Evolutionary conservation across 2,113 vertebrate genomes (phyloP).

Genomic region (Cettia cetti): DNA sequence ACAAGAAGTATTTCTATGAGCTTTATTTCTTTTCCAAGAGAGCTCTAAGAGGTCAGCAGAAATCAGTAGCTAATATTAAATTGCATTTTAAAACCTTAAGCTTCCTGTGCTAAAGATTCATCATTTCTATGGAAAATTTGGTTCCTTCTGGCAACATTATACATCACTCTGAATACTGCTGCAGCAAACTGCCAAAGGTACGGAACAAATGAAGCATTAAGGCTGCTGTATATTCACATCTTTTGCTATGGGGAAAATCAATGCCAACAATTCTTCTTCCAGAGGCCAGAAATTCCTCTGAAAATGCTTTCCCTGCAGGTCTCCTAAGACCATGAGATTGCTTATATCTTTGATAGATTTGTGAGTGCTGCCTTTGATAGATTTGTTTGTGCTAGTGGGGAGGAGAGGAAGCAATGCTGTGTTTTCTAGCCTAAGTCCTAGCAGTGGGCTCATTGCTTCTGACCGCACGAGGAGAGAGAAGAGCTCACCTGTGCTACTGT

Average conservation of each 20-base stretch:
- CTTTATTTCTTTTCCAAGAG: neutral
- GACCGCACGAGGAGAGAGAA: rapidly evolving
- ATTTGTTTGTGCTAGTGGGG: neutral
- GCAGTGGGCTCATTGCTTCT: neutral
- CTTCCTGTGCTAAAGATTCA: neutral
- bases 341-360: neutral
- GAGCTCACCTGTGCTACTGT: neutral
- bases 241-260: neutral
- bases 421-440: neutral
- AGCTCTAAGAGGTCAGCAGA: neutral
- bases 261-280: neutral
- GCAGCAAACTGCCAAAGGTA: neutral
- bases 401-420: neutral
- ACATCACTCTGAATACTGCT: neutral
- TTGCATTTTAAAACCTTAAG: slow-evolving; percentile 13
- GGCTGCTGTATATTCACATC: neutral
- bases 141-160: neutral
- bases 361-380: neutral
- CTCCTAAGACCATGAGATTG: neutral
- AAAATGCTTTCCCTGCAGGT: neutral
- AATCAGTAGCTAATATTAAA: neutral
- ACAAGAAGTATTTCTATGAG: neutral
- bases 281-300: neutral
- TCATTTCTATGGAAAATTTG: neutral
- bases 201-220: neutral